These are phyloP conservation scores for Semnornis frantzii DNA, from an alignment of 2,113 vertebrate genomes.

Conservation along the genomic window DNA sequence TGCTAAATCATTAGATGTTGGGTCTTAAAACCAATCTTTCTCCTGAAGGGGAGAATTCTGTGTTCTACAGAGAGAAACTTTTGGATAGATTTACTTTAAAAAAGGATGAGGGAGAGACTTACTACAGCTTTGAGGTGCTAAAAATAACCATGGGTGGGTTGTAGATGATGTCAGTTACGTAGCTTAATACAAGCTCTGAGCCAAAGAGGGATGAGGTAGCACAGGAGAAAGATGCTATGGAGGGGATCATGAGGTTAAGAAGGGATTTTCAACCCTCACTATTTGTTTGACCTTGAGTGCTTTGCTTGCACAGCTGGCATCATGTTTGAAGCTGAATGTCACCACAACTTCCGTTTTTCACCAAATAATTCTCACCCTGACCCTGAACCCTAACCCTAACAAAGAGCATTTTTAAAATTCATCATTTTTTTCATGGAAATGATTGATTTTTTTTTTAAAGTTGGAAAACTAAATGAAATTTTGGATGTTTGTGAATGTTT, in stretches of 20 bases:
- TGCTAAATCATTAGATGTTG: not conserved
- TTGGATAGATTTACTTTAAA: constrained; percentile 1
- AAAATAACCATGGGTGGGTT: not conserved
- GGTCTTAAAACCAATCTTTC: not conserved
- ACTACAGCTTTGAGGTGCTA: not conserved
- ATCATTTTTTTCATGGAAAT: not conserved
- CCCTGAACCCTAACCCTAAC: not conserved
- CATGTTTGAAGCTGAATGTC: not conserved
- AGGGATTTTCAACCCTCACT: not conserved
- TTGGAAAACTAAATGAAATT: not conserved
- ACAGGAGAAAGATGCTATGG: not conserved
- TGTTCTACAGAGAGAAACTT: not conserved
- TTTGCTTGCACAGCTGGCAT: not conserved
- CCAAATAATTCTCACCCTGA: no score
- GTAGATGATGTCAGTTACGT: not conserved
- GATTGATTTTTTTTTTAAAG: not conserved
- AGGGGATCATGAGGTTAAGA: not conserved
- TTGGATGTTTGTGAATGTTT: not conserved
- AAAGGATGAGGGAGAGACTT: not conserved
- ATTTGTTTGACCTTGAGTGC: not conserved
- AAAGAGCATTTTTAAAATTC: not conserved
- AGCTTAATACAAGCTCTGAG: not conserved
- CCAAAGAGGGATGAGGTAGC: not conserved
- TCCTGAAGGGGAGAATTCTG: not conserved
- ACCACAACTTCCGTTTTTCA: no score